These are phyloP conservation scores for Drosophila neotestacea DNA, from an alignment of 2,888 invertebrate genomes.

Conservation along the genomic window DNA sequence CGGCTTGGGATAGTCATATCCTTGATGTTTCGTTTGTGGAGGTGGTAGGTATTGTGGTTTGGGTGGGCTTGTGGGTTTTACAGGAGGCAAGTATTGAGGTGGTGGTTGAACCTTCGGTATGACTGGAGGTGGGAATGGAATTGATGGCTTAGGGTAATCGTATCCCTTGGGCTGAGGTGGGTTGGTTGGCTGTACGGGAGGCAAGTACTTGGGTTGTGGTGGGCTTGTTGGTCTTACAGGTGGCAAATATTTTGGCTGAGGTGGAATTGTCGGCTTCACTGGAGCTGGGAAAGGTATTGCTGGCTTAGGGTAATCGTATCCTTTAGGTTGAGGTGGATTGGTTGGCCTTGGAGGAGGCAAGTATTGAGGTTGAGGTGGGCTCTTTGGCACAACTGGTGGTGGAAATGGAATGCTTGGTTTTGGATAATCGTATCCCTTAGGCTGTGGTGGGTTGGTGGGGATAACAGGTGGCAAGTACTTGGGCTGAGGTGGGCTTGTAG, in stretches of 20 bases:
- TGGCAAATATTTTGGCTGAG: slow-evolving; percentile 49
- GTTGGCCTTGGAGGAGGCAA: slow-evolving; percentile 56
- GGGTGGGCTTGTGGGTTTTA: slow-evolving; percentile 45
- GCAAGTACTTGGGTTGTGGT: slow-evolving; percentile 30
- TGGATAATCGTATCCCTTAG: slow-evolving; percentile 66
- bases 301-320: slow-evolving; percentile 69
- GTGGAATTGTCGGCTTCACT: slow-evolving; percentile 39
- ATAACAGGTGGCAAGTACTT: slow-evolving; percentile 33
- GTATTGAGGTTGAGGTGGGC: slow-evolving; percentile 44
- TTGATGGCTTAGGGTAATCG: slow-evolving; percentile 56
- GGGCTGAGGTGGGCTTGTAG: slow-evolving; percentile 31
- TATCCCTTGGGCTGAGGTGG: slow-evolving; percentile 52
- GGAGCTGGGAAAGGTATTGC: slow-evolving; percentile 57
- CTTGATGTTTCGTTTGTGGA: slow-evolving; percentile 34
- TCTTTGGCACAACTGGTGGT: slow-evolving; percentile 49
- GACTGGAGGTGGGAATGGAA: slow-evolving; percentile 52
- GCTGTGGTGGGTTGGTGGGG: slow-evolving; percentile 55
- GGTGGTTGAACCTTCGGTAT: slow-evolving; percentile 37
- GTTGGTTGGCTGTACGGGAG: slow-evolving; percentile 34
- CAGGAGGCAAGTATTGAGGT: slow-evolving; percentile 43
- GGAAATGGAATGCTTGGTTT: slow-evolving; percentile 58
- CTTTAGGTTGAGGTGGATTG: slow-evolving; percentile 44
- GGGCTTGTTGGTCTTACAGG: slow-evolving; percentile 49
- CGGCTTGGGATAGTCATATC: slow-evolving; percentile 65
- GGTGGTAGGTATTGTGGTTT: slow-evolving; percentile 54